Percentiles rank a stretch among this genome's conserved stretches.
These are phyloP conservation scores for Polydesmus complanatus DNA, from an alignment of 2,888 invertebrate genomes.

Conservation along the genomic window DNA sequence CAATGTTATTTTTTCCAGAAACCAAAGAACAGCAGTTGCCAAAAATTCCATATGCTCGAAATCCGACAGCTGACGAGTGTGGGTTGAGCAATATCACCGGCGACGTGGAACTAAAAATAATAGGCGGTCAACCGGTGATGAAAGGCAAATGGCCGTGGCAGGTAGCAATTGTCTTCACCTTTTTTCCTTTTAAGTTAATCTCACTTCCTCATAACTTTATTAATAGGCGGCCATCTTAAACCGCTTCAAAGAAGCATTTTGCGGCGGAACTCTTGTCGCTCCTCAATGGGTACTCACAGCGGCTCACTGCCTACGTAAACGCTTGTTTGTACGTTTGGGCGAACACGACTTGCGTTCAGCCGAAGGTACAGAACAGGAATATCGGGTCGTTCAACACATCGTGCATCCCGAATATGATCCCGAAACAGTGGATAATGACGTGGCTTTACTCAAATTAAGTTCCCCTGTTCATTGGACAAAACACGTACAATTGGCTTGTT, in stretches of 20 bases:
- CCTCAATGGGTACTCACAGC: conserved; percentile 74
- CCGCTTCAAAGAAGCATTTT: conserved; percentile 48
- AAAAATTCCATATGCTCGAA: conserved; percentile 8
- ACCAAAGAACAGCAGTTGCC: conserved; percentile 2
- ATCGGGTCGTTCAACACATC: conserved; percentile 53
- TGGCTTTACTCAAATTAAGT: conserved; percentile 52
- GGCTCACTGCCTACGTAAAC: conserved; percentile 67
- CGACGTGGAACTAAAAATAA: conserved; percentile 47
- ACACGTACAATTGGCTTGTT: conserved; percentile 55
- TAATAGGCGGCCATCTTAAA: conserved; percentile 60
- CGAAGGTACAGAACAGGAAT: conserved; percentile 63
- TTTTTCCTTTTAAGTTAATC: not conserved
- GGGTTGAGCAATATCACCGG: conserved; percentile 14
- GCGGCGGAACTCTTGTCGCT: conserved; percentile 50
- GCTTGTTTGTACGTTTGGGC: conserved; percentile 64
- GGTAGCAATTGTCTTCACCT: conserved; percentile 31
- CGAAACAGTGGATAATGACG: conserved; percentile 81
- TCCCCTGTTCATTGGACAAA: conserved; percentile 22
- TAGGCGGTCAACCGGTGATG: conserved; percentile 66
- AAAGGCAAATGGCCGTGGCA: conserved; percentile 91
- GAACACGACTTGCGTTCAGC: conserved; percentile 64
- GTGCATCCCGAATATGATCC: conserved; percentile 75
- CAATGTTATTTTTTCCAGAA: not conserved
- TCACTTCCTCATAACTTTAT: not conserved
- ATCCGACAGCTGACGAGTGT: conserved; percentile 18